Base-by-base conservation (phyloP, 2,888 invertebrate species). In the Caenorhabditis becei region DNA sequence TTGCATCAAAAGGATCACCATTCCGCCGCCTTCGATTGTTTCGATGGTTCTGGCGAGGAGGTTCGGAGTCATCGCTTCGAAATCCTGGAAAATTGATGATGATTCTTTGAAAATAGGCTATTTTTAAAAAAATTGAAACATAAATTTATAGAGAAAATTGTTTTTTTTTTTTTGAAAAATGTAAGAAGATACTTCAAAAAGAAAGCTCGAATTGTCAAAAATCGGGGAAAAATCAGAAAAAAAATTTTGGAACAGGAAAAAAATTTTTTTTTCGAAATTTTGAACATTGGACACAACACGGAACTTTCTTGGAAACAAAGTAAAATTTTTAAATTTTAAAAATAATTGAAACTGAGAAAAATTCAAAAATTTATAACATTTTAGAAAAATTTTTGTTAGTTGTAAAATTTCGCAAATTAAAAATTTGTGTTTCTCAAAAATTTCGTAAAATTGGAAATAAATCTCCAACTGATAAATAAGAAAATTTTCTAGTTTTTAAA, bases 51-150 rank as follows among this genome's bases (percentile, higher is more conserved):
- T 93, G 0, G 98, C 98, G 91, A 99, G 93, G 81, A 98, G 93
- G 92, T 99, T 99, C 0, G 99, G 98, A 1, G 97, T 98, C 0
- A 99, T 92, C 0, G 97, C 97, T 93, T 99, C 98, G 93, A 97
- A 97, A 91, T 97, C 97, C 94, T 95, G 92, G 5, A n/a, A n/a
- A n/a, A n/a, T n/a, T n/a, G n/a, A n/a, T n/a, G n/a, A n/a, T n/a
- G 35, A 35, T 5, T 18, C 18, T 47, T 3, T 47, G 11, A 70
- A 35, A 53, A 28, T 20, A 18, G n/a, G n/a, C 2, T 47, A 18
- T 47, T 47, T 47, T 18, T 14, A 14, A 41, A 41, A 35, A 41
- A n/a, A n/a, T n/a, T n/a, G n/a, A n/a, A n/a, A n/a, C n/a, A n/a
- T n/a, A n/a, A n/a, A n/a, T n/a, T n/a, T n/a, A n/a, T n/a, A n/a